phyloP scores from a whole-genome alignment of 2,888 invertebrate species.

The Mantis religiosa region DNA sequence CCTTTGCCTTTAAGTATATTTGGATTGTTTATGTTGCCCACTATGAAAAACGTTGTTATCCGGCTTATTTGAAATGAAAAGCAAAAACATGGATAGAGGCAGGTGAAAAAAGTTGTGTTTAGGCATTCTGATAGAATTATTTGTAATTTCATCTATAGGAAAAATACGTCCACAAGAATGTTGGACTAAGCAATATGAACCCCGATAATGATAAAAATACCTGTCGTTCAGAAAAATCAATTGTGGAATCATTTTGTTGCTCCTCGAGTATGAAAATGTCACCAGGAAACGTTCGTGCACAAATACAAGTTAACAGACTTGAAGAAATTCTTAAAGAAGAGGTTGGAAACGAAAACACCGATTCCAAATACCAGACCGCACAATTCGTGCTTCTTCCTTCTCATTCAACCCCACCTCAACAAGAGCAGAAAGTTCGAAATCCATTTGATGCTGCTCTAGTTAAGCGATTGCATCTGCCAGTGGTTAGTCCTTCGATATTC shows the following conservation, averaged over 20 bases:
- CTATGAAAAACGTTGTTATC: neutral
- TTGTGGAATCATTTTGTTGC: neutral
- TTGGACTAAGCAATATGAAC: neutral
- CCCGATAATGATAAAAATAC: neutral
- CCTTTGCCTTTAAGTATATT: neutral
- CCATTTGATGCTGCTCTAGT: conserved; percentile 65
- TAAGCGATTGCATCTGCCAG: conserved; percentile 60
- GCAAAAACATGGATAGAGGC: neutral
- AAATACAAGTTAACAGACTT: neutral
- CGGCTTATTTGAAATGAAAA: neutral
- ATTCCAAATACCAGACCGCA: neutral
- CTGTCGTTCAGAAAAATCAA: neutral
- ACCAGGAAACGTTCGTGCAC: neutral
- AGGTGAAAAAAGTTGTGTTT: neutral
- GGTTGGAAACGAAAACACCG: neutral
- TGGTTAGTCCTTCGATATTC: conserved; percentile 57
- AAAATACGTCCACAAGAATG: neutral
- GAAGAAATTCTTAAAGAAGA: conserved; percentile 5
- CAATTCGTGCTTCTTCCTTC: neutral
- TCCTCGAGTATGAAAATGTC: neutral
- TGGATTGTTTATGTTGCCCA: neutral
- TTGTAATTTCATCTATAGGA: neutral
- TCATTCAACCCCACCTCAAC: conserved; percentile 14
- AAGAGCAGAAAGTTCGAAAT: conserved; percentile 48
- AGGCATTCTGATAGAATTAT: neutral